A percentile compares a stretch with the other conserved stretches of the same genome.
Evolutionary conservation across 1,140 invertebrate genomes (phyloP).

Genomic region (Subanguina moxae): DNA sequence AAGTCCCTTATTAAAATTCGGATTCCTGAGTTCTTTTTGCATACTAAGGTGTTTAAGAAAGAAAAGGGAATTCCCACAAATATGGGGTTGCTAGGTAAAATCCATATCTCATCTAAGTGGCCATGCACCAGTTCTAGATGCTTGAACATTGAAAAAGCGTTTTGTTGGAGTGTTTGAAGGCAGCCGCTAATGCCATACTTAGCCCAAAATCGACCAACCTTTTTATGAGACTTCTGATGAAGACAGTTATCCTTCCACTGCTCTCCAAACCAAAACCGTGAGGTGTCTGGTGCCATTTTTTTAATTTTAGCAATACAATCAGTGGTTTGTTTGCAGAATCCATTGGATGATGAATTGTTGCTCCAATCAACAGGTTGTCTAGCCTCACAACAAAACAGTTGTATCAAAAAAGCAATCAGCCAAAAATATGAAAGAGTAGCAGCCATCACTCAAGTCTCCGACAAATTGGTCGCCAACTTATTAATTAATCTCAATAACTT

Average conservation of each 20-base stretch:
- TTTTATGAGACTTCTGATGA: slow-evolving; percentile 6
- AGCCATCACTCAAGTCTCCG: background rate
- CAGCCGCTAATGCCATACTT: background rate
- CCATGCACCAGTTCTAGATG: too few relatives aligned
- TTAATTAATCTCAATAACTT: background rate
- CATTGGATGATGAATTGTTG: too few relatives aligned
- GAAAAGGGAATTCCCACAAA: too few relatives aligned
- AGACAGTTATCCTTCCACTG: slow-evolving; percentile 41
- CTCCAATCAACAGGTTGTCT: too few relatives aligned
- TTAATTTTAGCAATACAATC: slow-evolving; percentile 41
- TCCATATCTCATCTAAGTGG: too few relatives aligned
- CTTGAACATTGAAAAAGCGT: too few relatives aligned
- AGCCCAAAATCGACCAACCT: background rate
- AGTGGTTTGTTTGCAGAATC: slow-evolving; percentile 34
- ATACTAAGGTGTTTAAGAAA: too few relatives aligned
- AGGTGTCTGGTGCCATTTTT: slow-evolving; percentile 35
- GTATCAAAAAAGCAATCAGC: background rate
- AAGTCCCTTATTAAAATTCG: too few relatives aligned
- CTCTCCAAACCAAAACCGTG: slow-evolving; percentile 50
- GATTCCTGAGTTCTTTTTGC: too few relatives aligned
- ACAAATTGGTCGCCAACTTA: background rate
- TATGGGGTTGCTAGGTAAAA: too few relatives aligned
- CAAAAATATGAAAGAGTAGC: background rate
- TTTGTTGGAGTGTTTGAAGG: too few relatives aligned
- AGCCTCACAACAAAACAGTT: background rate